These are phyloP conservation scores for Falco peregrinus DNA, from an alignment of 2,797 vertebrate genomes.

Conservation along the genomic window DNA sequence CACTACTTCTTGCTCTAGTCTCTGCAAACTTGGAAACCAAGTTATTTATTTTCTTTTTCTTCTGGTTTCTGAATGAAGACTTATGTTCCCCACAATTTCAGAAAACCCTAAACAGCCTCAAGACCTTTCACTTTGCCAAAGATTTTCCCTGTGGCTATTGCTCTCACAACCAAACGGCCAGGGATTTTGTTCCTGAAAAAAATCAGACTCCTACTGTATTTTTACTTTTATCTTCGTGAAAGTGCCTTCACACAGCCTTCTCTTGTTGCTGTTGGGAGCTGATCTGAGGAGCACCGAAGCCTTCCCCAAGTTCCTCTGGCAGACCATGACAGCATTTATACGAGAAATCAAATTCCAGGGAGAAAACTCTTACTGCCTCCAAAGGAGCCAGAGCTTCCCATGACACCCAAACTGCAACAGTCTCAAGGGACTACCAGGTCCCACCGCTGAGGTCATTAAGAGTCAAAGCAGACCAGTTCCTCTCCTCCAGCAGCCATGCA, in stretches of 20 bases:
- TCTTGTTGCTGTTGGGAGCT: neutral
- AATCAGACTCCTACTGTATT: neutral
- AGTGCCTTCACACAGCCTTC: neutral
- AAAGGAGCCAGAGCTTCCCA: neutral
- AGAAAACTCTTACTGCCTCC: neutral
- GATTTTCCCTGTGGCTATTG: neutral
- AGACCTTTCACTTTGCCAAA: neutral
- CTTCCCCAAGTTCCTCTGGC: neutral
- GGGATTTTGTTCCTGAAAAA: neutral
- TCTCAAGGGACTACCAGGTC: neutral
- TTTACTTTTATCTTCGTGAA: neutral
- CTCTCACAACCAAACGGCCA: neutral
- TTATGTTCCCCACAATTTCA: neutral
- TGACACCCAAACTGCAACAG: neutral
- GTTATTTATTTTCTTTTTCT: neutral
- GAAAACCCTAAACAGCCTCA: neutral
- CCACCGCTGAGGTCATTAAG: neutral
- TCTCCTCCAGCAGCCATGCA: neutral
- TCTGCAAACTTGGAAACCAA: neutral
- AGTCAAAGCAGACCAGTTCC: neutral
- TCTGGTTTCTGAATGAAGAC: neutral
- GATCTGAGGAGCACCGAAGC: neutral
- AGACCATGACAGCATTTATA: neutral
- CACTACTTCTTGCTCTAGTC: neutral
- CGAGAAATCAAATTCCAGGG: neutral